Evolutionary conservation across 2,113 vertebrate genomes (phyloP), one percentile per base, ranked within the genome.

Genomic region (Xerus inauris): DNA sequence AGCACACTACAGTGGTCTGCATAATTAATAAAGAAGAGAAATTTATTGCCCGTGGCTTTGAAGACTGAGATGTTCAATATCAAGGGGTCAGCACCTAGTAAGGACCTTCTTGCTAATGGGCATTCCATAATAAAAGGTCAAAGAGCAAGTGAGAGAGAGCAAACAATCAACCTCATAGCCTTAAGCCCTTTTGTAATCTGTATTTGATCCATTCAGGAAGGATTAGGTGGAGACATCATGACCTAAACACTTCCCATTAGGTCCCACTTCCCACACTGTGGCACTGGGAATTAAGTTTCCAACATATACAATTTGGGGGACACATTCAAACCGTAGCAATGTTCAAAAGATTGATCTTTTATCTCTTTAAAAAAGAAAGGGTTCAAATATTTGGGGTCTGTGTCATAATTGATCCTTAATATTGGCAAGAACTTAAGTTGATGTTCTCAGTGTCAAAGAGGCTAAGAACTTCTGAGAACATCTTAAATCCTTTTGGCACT

Each of bases 91-190:
- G 22, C 13, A n/a, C 24, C 24, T 38, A 6, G 10, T 32, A 62
- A 73, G 24, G 9, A 1, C 17, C 24, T 49, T 75, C 54, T 84
- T 45, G 5, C 13, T 38, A 6, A 40, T 38, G 26, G 22, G 24
- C n/a, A 45, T 69, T 20, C 51, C 7, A 16, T 2, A 24, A 38
- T 62, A 62, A 62, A 62, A 62, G 59, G 59, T 4, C 59, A 62
- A 62, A 62, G 59, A 38, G 30, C 32, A 22, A 8, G 17, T 26
- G 7, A 35, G 8, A 80, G 2, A 69, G n/a, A 54, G 88, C n/a
- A 10, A 11, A 19, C 14, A 4, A 8, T 1, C 3, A 22, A 89
- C 8, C 3, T 13, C 0, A 51, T 38, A 42, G 14, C 14, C 22
- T 26, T 24, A 62, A 42, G n/a, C 2, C 24, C 45, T 79, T 64